Percentiles rank a stretch among this genome's conserved stretches.
Conservation (phyloP, 92 coral and sea anemone genomes). For the Paramuricea clavata region DNA sequence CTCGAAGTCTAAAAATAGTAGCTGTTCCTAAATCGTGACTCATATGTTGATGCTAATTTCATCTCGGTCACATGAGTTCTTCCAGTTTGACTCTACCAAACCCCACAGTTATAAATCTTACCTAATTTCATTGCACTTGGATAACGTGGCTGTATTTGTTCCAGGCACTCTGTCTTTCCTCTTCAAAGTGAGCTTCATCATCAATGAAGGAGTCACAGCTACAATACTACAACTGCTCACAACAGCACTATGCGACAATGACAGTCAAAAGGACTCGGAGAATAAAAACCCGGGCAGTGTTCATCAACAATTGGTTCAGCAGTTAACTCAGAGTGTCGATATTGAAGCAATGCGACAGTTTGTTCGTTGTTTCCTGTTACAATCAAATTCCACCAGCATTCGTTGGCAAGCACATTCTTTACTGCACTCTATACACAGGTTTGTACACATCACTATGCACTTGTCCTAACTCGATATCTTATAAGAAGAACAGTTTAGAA, state of each 20-base stretch:
- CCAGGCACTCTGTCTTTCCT: conserved; percentile 87
- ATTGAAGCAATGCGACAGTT: conserved; percentile 88
- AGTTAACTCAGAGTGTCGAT: conserved; percentile 78
- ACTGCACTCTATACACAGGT: conserved; percentile 91
- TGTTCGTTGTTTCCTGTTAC: conserved; percentile 88
- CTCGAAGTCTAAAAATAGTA: no score
- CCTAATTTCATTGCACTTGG: no score
- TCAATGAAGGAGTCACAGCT: conserved; percentile 96
- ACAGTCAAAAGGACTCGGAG: conserved; percentile 74
- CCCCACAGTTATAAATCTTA: no score
- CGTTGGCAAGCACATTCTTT: conserved; percentile 99
- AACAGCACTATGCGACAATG: conserved; percentile 89
- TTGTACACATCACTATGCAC: conserved; percentile 16
- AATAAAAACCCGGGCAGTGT: conserved; percentile 64
- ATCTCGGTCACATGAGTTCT: no score
- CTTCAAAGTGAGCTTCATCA: conserved; percentile 91
- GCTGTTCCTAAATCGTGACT: no score
- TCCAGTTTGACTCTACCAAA: no score
- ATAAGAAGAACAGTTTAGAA: background rate
- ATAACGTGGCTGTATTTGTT: background rate
- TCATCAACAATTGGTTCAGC: conserved; percentile 81
- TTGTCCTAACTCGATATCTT: background rate
- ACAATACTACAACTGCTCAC: conserved; percentile 90
- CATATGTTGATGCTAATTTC: no score
- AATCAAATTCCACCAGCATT: conserved; percentile 95